Evolutionary conservation across 2,113 vertebrate genomes (phyloP), one percentile per base, ranked within the genome.

Genomic region (Myotis davidii): DNA sequence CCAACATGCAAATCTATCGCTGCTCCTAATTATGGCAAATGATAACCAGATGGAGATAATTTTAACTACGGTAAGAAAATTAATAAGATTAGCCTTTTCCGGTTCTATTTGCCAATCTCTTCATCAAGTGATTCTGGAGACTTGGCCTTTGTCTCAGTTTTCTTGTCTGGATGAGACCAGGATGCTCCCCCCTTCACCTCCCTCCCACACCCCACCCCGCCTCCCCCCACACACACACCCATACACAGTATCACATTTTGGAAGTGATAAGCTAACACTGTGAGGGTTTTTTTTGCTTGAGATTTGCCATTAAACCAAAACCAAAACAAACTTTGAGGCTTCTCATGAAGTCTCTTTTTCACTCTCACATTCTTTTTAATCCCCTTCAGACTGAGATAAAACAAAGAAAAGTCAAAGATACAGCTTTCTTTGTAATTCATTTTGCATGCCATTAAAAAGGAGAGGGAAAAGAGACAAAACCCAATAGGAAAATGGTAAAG

Each of bases 391-490:
- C 42, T 81, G 69, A 85, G 17, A 54, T 73, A 64, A 94, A 42
- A 17, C 7, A n/a, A 84, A 72, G 59, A 42, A 61, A 88, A 90
- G 23, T 76, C 59, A 82, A n/a, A 42, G 27, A 32, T 59, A 39
- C 9, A 50, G 37, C 76, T 84, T 90, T 81, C 42, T 91, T 93
- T 85, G 18, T 74, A 61, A 64, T 91, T 78, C 18, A 64, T 65
- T 90, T 91, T 67, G 20, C 77, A 45, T 48, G 23, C 64, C 25
- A 86, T 90, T 96, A 39, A 64, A 90, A 95, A 88, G 50, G 65
- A 79, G 9, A n/a, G 34, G 39, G 82, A 65, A 79, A 52, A 74
- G 18, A 50, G 34, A 93, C 27, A 82, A 82, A 87, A 32, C 17
- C 3, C 45, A 18, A 9, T 78, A 72, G 77, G 54, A 73, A 94